phyloP scores from a whole-genome alignment of 2,888 invertebrate genomes.

The Slavum lentiscoides region DNA sequence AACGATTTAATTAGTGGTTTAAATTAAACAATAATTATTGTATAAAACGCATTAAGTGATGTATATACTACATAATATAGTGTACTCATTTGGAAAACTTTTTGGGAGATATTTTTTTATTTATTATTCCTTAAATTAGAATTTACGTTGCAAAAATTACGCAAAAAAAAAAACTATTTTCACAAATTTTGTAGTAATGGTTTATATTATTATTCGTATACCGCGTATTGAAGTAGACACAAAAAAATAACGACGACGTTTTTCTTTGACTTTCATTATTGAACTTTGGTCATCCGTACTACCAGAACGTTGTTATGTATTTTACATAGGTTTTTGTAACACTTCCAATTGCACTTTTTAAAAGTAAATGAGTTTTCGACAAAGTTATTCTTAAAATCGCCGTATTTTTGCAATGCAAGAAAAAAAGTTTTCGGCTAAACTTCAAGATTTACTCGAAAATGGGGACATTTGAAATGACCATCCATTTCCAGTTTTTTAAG shows the following conservation, averaged over 20 bases:
- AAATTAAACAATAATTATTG: too few species aligned
- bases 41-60: too few species aligned
- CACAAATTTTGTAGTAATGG: neutral
- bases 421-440: constrained; percentile 22
- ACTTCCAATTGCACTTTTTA: neutral
- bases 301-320: neutral
- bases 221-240: too few species aligned
- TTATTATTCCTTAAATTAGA: neutral
- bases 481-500: neutral
- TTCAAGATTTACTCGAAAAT: constrained; percentile 1
- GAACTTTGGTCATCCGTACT: neutral
- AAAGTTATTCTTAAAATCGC: neutral
- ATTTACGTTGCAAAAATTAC: neutral
- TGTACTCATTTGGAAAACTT: neutral
- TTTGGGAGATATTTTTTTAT: neutral
- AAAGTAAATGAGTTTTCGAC: neutral
- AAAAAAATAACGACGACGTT: neutral
- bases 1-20: too few species aligned
- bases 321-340: constrained; percentile 4
- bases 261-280: neutral
- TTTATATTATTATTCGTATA: neutral
- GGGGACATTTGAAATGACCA: constrained; percentile 1
- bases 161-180: neutral
- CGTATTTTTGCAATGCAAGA: neutral
- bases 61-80: too few species aligned